A percentile compares a stretch with the other conserved stretches of the same genome.
Conservation (phyloP, 2,113 vertebrate species). For the Typhlomys cinereus region DNA sequence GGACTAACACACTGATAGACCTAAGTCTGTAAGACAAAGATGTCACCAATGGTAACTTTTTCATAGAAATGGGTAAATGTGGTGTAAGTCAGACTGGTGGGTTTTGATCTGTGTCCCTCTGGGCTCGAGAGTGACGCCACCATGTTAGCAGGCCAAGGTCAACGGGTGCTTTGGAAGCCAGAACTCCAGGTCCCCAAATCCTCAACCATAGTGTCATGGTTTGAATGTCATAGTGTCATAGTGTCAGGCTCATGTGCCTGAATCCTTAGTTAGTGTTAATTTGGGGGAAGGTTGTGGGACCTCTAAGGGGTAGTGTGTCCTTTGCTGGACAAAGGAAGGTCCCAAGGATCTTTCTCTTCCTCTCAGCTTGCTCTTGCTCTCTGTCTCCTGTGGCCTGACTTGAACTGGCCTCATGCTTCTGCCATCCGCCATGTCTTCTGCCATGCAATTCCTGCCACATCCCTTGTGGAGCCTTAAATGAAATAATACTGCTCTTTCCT, state of each 20-base stretch:
- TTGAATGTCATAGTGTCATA: not conserved
- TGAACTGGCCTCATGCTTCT: too few species aligned
- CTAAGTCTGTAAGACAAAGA: not conserved
- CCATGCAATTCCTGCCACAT: too few species aligned
- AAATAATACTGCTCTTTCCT: too few species aligned
- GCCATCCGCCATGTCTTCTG: too few species aligned
- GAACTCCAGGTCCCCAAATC: not conserved
- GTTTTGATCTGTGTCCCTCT: not conserved
- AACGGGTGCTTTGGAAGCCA: not conserved
- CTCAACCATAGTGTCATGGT: not conserved
- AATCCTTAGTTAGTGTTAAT: not conserved
- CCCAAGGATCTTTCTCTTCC: too few species aligned
- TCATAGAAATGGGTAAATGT: not conserved
- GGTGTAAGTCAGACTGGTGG: not conserved
- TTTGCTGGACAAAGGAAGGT: too few species aligned
- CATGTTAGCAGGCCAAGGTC: not conserved
- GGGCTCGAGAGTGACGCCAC: not conserved
- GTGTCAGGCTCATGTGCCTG: not conserved
- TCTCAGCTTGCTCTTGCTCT: too few species aligned
- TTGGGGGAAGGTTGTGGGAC: too few species aligned
- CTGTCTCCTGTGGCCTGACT: too few species aligned
- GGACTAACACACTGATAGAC: not conserved
- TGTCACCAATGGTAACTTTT: not conserved
- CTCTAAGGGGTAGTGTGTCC: too few species aligned
- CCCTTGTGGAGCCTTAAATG: too few species aligned